Conservation (phyloP, 2,888 invertebrate species). For the Macrophya annulata region DNA sequence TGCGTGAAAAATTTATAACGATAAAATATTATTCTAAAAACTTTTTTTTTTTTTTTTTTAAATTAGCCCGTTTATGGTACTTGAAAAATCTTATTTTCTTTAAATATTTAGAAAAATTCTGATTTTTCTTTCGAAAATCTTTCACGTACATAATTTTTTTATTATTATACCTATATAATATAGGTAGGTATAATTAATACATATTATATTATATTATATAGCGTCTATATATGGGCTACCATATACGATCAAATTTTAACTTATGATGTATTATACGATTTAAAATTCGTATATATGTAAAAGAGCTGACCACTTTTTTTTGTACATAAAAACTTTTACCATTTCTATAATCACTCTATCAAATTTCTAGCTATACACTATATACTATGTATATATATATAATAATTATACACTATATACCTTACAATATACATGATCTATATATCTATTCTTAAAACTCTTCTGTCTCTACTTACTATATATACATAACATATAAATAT, state of each 20-base stretch:
- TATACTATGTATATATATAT: no score
- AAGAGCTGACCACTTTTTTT: constrained; percentile 51
- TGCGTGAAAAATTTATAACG: constrained; percentile 7
- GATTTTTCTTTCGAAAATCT: constrained; percentile 54
- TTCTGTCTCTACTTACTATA: constrained; percentile 41
- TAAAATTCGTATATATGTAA: neutral
- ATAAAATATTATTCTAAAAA: neutral
- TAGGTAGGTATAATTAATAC: no score
- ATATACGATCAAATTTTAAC: constrained; percentile 17
- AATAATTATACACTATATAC: constrained; percentile 49
- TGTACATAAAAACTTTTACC: constrained; percentile 49
- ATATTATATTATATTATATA: no score
- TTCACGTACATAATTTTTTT: constrained; percentile 57
- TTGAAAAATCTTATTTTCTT: neutral
- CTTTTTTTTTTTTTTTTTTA: neutral
- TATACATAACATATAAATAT: neutral
- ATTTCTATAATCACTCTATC: constrained; percentile 44
- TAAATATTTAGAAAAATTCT: neutral
- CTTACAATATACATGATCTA: constrained; percentile 46
- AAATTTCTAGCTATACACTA: constrained; percentile 44
- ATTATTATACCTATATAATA: constrained; percentile 55
- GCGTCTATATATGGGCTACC: no score
- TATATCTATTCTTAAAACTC: constrained; percentile 36
- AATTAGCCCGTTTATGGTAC: constrained; percentile 1
- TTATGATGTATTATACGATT: neutral